Evolutionary conservation across 2,113 vertebrate species (phyloP), one percentile per base, ranked within the genome.

Genomic region (Tyrannus savana): DNA sequence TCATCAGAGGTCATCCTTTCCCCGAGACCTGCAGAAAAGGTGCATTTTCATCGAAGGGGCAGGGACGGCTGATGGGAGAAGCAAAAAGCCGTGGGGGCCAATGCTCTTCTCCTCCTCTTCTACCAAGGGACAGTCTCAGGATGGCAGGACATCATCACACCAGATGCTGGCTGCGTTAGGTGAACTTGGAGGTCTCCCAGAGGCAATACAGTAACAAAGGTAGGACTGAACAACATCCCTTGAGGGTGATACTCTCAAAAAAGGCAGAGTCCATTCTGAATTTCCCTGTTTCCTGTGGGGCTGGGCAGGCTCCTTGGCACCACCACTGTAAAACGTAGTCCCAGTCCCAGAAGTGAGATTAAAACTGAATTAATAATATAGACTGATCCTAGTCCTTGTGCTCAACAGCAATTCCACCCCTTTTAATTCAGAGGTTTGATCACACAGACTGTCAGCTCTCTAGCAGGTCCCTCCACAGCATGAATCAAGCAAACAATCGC

Each of bases 41-140:
- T 5, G 4, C 14, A 39, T 91, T 93, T 87, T 46, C 21, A 63
- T 14, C 1, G 1, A 42, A 87, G 17, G 19, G 37, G 13, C 33
- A 60, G 27, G 23, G 41, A 39, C 46, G 37, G 35, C 37, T 81
- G 35, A 53, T 0, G 1, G 60, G 19, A 85, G 18, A 10, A 67
- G 16, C 17, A 76, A 37, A 50, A 52, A 15, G 35, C 22, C 3
- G 27, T 1, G 1, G 5, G 3, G 5, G 12, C 0, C 39, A 89
- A 4, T 3, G 21, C 14, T 64, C 35, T 69, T 63, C 42, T 47
- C 12, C 31, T 53, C 15, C 11, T 77, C 23, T 21, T 76, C 31
- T 62, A 30, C 49, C 49, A 30, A 7, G 12, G 15, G 66, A 84
- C 53, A 72, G 25, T 27, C 25, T 60, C n/a, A 52, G 37, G 31